Conservation (phyloP, 1,140 invertebrate species). For the Drosophila pseudoananassae region DNA sequence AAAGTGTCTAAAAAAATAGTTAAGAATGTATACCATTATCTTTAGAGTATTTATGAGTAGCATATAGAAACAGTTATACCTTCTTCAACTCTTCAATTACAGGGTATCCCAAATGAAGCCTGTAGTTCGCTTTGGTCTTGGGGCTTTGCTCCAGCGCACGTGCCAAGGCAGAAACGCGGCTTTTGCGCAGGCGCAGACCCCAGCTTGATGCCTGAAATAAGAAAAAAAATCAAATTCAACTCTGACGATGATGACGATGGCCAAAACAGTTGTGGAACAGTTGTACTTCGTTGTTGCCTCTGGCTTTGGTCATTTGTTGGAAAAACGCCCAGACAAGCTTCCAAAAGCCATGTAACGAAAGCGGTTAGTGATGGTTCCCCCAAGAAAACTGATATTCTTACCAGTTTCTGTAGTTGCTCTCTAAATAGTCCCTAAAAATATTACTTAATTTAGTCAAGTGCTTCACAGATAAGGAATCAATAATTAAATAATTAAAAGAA, state of each 20-base stretch:
- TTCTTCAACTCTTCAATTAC: neutral
- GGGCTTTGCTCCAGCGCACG: conserved; percentile 57
- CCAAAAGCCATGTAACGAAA: neutral
- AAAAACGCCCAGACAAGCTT: conserved; percentile 31
- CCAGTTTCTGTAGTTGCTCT: no score
- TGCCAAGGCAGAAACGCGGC: conserved; percentile 67
- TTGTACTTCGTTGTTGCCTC: conserved; percentile 44
- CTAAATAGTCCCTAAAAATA: no score
- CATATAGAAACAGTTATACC: neutral
- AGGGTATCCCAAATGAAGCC: conserved; percentile 41
- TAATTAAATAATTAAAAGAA: neutral
- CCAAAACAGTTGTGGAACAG: conserved; percentile 54
- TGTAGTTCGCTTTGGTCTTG: conserved; percentile 35
- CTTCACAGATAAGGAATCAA: neutral
- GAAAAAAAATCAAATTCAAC: conserved; percentile 31
- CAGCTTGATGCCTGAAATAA: conserved; percentile 1
- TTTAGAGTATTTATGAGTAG: neutral
- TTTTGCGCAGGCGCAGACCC: conserved; percentile 56
- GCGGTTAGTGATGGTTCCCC: conserved; percentile 5
- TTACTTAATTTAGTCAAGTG: no score
- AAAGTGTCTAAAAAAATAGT: no score
- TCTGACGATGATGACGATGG: conserved; percentile 39
- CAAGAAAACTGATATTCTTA: neutral
- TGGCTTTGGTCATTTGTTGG: conserved; percentile 34
- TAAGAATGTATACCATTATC: no score